These are phyloP conservation scores for Anagyrus pseudococci DNA, from an alignment of 2,888 invertebrate species.

Conservation along the genomic window DNA sequence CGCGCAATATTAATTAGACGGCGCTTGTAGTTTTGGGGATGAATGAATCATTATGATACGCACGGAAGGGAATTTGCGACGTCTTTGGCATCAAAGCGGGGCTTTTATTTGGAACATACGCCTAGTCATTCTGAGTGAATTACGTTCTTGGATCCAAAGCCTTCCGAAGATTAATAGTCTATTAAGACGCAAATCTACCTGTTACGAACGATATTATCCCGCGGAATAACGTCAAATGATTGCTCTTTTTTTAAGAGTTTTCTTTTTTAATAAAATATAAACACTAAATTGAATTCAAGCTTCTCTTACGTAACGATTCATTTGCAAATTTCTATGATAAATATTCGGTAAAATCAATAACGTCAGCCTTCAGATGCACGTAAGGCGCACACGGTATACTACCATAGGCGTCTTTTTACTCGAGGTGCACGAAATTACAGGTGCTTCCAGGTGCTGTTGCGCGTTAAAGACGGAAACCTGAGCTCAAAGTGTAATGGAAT, in stretches of 20 bases:
- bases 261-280: background rate
- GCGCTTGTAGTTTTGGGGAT: too few relatives aligned
- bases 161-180: background rate
- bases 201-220: background rate
- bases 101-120: too few relatives aligned
- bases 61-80: too few relatives aligned
- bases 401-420: background rate
- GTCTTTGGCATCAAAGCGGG: too few relatives aligned
- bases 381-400: background rate
- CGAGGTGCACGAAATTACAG: background rate
- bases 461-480: background rate
- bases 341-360: too few relatives aligned
- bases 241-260: background rate
- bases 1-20: too few relatives aligned
- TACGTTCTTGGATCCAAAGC: background rate
- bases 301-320: too few relatives aligned
- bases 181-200: background rate
- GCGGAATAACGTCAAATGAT: background rate
- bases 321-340: too few relatives aligned
- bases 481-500: conserved; percentile 13
- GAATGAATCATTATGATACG: too few relatives aligned
- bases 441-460: background rate
- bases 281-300: too few relatives aligned
- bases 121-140: background rate
- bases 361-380: background rate